phyloP scores from a whole-genome alignment of 2,888 invertebrate genomes.

The Drosophila parthenogenetica region DNA sequence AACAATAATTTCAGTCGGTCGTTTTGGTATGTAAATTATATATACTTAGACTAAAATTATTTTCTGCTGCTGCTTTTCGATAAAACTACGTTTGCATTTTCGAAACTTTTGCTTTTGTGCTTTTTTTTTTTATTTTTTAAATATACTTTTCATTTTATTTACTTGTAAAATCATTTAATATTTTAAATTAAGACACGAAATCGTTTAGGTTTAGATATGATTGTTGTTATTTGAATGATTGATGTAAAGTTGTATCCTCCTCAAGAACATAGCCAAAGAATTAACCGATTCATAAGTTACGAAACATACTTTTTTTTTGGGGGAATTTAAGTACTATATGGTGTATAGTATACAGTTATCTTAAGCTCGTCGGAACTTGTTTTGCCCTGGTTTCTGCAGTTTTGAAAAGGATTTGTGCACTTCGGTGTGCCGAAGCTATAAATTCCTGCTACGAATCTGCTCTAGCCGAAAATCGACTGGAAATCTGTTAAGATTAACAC shows the following conservation, averaged over 20 bases:
- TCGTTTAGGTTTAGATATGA: conserved; percentile 72
- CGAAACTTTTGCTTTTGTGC: conserved; percentile 43
- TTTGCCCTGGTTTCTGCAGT: conserved; percentile 16
- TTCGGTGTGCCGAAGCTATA: conserved; percentile 52
- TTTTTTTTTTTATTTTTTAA: conserved; percentile 28
- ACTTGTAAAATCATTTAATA: conserved; percentile 64
- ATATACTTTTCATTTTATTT: conserved; percentile 22
- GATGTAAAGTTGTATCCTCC: conserved; percentile 40
- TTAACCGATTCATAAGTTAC: conserved; percentile 15
- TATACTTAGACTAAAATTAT: conserved; percentile 71
- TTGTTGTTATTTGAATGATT: conserved; percentile 70
- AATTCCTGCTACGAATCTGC: conserved; percentile 16
- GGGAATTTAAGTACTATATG: background rate
- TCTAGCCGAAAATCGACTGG: conserved; percentile 12
- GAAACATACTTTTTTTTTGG: background rate
- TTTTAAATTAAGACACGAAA: conserved; percentile 77
- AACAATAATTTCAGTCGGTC: conserved; percentile 84
- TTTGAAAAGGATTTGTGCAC: conserved; percentile 41
- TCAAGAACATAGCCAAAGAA: conserved; percentile 25
- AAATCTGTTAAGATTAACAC: conserved; percentile 5
- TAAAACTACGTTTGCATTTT: conserved; percentile 54
- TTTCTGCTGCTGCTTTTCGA: conserved; percentile 40
- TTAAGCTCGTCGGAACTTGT: conserved; percentile 31
- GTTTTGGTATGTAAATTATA: conserved; percentile 78
- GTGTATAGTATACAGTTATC: background rate